phyloP scores from a whole-genome alignment of 2,888 invertebrate genomes.

The Noctua comes region DNA sequence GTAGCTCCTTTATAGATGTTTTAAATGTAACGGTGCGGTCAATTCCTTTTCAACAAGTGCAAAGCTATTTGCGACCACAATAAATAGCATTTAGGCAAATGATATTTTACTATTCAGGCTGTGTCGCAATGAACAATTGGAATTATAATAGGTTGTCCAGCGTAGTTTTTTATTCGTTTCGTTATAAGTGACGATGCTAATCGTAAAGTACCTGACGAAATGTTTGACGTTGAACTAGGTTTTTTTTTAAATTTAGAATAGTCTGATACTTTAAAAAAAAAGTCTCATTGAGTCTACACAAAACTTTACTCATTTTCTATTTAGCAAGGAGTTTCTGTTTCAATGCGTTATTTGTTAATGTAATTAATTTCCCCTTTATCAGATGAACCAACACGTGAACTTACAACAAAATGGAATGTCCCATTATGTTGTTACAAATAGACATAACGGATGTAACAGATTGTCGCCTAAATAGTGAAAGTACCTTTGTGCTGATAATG shows the following conservation, averaged over 20 bases:
- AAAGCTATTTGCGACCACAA: conserved; percentile 19
- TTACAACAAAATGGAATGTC: conserved; percentile 22
- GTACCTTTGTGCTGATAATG: conserved; percentile 69
- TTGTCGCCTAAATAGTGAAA: conserved; percentile 78
- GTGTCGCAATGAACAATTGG: conserved; percentile 55
- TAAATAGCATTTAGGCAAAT: conserved; percentile 55
- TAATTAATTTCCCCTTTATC: conserved; percentile 5
- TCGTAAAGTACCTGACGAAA: conserved; percentile 54
- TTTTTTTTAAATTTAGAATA: conserved; percentile 10
- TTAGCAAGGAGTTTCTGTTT: not conserved
- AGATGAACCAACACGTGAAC: conserved; percentile 20
- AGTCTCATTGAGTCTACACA: not conserved
- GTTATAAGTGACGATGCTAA: conserved; percentile 54
- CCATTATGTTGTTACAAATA: conserved; percentile 60
- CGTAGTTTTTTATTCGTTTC: conserved; percentile 50
- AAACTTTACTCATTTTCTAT: not conserved
- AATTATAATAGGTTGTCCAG: conserved; percentile 53
- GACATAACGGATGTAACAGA: conserved; percentile 75
- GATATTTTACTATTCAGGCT: conserved; percentile 52
- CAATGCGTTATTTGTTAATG: not conserved
- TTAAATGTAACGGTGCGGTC: conserved; percentile 12
- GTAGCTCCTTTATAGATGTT: conserved; percentile 1
- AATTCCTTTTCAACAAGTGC: conserved; percentile 19
- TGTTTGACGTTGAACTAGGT: conserved; percentile 29
- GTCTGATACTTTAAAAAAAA: conserved; percentile 1